These are phyloP conservation scores for Plemyria rubiginata DNA, from an alignment of 2,888 invertebrate species.

Conservation along the genomic window DNA sequence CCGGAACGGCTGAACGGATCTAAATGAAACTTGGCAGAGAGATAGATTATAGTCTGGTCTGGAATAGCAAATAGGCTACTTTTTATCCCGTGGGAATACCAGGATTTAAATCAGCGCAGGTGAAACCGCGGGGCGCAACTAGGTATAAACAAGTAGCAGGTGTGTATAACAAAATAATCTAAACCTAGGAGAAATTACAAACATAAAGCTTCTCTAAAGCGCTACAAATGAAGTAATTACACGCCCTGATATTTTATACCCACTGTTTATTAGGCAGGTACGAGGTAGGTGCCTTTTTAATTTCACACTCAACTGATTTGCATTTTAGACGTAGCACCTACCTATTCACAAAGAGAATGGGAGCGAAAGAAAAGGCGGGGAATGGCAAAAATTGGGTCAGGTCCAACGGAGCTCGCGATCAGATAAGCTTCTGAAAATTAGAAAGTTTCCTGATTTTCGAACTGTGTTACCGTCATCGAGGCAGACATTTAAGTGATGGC, in stretches of 20 bases:
- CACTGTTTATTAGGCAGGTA: conserved; percentile 13
- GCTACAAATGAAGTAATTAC: conserved; percentile 37
- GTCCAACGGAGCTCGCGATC: conserved; percentile 29
- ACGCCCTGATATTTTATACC: conserved; percentile 17
- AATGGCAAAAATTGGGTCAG: conserved; percentile 37
- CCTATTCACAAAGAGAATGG: conserved; percentile 37
- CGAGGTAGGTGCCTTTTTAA: conserved; percentile 22
- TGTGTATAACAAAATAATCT: too few relatives aligned
- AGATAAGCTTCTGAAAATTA: conserved; percentile 24
- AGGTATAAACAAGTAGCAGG: too few relatives aligned
- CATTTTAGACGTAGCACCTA: conserved; percentile 28
- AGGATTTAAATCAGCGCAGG: too few relatives aligned
- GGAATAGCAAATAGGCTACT: too few relatives aligned
- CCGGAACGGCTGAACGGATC: too few relatives aligned
- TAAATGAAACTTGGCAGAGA: too few relatives aligned
- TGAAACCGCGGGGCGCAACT: too few relatives aligned
- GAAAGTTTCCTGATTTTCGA: neutral
- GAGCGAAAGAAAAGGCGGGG: conserved; percentile 35
- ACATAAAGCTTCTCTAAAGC: conserved; percentile 16
- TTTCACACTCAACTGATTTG: conserved; percentile 39
- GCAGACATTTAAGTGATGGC: too few relatives aligned
- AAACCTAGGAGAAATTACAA: neutral
- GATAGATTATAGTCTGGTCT: too few relatives aligned
- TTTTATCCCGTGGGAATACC: too few relatives aligned
- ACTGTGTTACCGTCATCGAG: too few relatives aligned